Percentiles rank a stretch among this genome's conserved stretches.
Conservation (phyloP, 2,113 vertebrate genomes). For the Probosciger aterrimus region DNA sequence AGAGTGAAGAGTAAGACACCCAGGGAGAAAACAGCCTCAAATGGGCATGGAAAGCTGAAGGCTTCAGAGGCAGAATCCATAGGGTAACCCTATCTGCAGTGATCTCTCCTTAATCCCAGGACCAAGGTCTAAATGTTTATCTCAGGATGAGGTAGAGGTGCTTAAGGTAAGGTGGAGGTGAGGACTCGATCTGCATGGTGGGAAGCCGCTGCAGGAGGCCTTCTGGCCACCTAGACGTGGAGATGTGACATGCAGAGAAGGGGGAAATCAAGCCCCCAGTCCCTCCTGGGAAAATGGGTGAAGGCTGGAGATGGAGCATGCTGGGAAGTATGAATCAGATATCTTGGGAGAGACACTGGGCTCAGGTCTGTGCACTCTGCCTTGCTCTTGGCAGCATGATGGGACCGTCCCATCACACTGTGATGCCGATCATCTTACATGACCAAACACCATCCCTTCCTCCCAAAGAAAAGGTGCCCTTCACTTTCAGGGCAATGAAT, state of each 20-base stretch:
- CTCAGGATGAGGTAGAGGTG: neutral
- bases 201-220: neutral
- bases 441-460: rapidly evolving
- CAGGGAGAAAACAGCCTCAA: neutral
- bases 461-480: neutral
- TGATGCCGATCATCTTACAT: neutral
- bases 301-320: neutral
- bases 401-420: rapidly evolving
- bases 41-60: neutral
- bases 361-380: neutral
- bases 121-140: neutral
- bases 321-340: neutral
- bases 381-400: neutral
- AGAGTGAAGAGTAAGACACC: neutral
- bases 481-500: neutral
- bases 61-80: neutral
- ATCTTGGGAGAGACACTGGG: neutral
- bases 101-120: neutral
- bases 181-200: neutral
- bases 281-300: neutral
- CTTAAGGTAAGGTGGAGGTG: neutral
- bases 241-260: neutral
- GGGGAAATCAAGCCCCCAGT: neutral
- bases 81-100: neutral
- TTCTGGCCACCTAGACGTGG: neutral